Percentiles rank a stretch among this genome's conserved stretches.
Evolutionary conservation across 2,113 vertebrate genomes (phyloP).

Genomic region (Indicator maculatus): DNA sequence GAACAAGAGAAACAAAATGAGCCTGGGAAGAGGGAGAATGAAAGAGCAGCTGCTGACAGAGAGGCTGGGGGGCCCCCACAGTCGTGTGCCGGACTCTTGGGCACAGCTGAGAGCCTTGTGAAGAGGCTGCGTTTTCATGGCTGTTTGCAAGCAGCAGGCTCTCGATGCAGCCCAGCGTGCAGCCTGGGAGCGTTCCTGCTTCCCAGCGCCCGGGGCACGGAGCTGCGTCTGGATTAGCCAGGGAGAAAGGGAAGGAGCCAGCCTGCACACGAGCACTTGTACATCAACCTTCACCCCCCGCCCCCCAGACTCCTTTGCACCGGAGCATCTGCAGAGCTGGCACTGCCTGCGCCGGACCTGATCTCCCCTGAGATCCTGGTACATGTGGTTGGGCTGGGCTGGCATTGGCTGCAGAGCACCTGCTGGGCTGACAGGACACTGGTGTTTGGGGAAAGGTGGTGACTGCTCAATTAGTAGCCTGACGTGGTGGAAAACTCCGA

Average conservation of each 20-base stretch:
- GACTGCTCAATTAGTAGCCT: not conserved
- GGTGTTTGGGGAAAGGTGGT: not conserved
- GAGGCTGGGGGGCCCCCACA: not conserved
- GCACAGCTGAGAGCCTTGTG: not conserved
- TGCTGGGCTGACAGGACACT: accelerated
- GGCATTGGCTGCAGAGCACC: not conserved
- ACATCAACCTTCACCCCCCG: not conserved
- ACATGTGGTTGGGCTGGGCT: not conserved
- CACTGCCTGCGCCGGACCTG: accelerated
- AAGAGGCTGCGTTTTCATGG: not conserved
- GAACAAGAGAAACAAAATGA: not conserved
- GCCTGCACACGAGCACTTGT: not conserved
- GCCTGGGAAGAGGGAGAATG: not conserved
- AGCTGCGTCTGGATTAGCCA: not conserved
- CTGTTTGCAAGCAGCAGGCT: not conserved
- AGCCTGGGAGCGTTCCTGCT: not conserved
- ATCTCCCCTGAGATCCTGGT: not conserved
- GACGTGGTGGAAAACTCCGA: not conserved
- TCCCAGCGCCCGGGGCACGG: accelerated
- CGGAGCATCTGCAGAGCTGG: not conserved
- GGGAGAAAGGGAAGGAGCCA: not conserved
- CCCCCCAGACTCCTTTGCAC: not conserved
- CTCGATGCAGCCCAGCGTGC: not conserved
- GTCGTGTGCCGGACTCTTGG: not conserved
- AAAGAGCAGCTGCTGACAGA: not conserved